phyloP scores from a whole-genome alignment of 2,888 invertebrate genomes.

The Teinopalpus imperialis region DNA sequence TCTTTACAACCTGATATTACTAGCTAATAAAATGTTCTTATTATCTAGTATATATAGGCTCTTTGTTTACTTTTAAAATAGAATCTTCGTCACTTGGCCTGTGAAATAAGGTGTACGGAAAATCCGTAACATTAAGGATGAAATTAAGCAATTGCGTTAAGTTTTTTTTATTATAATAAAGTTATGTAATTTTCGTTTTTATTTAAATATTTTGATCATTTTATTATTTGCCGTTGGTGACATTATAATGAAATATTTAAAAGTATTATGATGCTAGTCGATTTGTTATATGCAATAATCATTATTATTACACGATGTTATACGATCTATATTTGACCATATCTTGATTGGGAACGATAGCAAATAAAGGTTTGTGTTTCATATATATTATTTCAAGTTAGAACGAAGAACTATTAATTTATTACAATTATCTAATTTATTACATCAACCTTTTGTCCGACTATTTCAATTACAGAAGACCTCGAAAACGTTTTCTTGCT shows the following conservation, averaged over 20 bases:
- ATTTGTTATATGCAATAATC: slow-evolving; percentile 44
- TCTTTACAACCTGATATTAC: too few relatives aligned
- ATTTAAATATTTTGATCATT: slow-evolving; percentile 25
- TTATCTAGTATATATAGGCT: too few relatives aligned
- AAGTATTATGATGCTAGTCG: slow-evolving; percentile 80
- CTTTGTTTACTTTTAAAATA: slow-evolving; percentile 62
- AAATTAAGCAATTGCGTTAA: slow-evolving; percentile 11
- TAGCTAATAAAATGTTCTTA: too few relatives aligned
- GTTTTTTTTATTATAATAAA: slow-evolving; percentile 26
- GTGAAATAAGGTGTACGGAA: slow-evolving; percentile 49
- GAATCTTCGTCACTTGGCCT: slow-evolving; percentile 69
- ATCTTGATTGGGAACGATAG: slow-evolving; percentile 19
- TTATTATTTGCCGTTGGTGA: slow-evolving; percentile 23
- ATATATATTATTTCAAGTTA: too few relatives aligned
- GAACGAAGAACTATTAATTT: too few relatives aligned
- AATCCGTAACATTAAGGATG: slow-evolving; percentile 35
- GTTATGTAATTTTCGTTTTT: slow-evolving; percentile 26
- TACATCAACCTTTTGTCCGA: too few relatives aligned
- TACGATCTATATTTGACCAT: not conserved
- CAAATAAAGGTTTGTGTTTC: too few relatives aligned
- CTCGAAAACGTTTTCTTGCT: too few relatives aligned
- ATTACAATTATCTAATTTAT: too few relatives aligned
- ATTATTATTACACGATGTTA: not conserved
- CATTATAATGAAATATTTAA: slow-evolving; percentile 33
- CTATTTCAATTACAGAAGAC: too few relatives aligned